Base-by-base conservation (phyloP, 2,113 vertebrate species). In the Mugil cephalus region DNA sequence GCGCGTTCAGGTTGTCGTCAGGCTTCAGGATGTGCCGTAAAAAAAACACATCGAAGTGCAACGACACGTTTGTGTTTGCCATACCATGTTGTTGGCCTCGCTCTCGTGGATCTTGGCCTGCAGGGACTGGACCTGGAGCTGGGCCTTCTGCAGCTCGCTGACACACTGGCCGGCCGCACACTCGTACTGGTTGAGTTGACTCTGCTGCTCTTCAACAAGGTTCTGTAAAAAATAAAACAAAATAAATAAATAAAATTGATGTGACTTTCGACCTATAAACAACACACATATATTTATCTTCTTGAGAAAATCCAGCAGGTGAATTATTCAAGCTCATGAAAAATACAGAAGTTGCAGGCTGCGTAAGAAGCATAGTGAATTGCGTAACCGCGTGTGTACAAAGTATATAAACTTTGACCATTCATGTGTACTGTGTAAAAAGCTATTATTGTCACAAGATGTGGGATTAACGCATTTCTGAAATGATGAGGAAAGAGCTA, bases 1-100 rank as follows among this genome's bases (percentile, higher is more conserved):
- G n/a, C 34, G 8, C 0, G 19, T 70, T 4, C 48, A 6, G 6
- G 15, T 15, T 30, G 17, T 13, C 48, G 42, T 53, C 39, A 12
- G 14, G 10, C 36, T 21, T 48, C 39, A n/a, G 0, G 1, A 18
- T 24, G 38, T 38, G 9, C 14, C 45, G 18, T 51, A 12, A 54
- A 11, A 15, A 55, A 64, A 52, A 58, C n/a, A 53, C 4, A 68
- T 14, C 1, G 3, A 42, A 14, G 14, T 18, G 15, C 18, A 39
- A 6, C 17, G 2, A 59, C 15, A 15, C 0, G 1, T 21, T 42
- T 46, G 58, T 11, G 11, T 12, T 39, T 1, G 18, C 0, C 39
- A 2, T 76, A 98, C 98, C 96, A 96, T 95, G 77, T 96, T 98
- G 85, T 93, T 93, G 88, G 93, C 89, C 77, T 97, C 95, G 1